A percentile compares a stretch with the other conserved stretches of the same genome.
Evolutionary conservation across 2,888 invertebrate species (phyloP).

Genomic region (Xestia ashworthii): DNA sequence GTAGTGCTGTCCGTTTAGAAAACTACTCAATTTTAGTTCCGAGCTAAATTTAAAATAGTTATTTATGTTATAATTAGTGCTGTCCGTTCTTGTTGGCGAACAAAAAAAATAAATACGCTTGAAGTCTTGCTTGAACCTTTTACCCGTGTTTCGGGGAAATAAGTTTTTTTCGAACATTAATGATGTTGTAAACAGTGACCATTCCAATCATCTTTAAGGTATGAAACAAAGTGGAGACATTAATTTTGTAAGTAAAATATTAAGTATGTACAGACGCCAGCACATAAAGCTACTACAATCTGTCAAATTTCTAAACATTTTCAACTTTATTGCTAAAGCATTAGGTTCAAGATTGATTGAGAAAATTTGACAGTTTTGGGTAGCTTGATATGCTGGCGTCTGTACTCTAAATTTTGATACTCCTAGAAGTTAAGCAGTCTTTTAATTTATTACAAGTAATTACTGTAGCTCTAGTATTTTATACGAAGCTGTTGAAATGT

Average conservation of each 20-base stretch:
- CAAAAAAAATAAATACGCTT: slow-evolving; percentile 24
- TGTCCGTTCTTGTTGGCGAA: slow-evolving; percentile 17
- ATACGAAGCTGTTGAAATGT: slow-evolving; percentile 17
- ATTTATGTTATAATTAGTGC: slow-evolving; percentile 45
- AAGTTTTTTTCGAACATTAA: background rate
- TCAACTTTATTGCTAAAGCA: too few species aligned
- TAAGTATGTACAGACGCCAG: background rate
- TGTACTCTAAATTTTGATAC: slow-evolving; percentile 22
- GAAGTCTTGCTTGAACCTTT: background rate
- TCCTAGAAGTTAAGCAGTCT: slow-evolving; percentile 19
- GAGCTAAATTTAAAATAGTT: slow-evolving; percentile 34
- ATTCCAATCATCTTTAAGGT: background rate
- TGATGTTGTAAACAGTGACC: background rate
- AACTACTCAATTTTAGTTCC: slow-evolving; percentile 17
- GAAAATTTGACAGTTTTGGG: too few species aligned
- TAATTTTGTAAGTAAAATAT: background rate
- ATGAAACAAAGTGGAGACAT: slow-evolving; percentile 10
- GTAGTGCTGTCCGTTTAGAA: slow-evolving; percentile 1
- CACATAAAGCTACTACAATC: too few species aligned
- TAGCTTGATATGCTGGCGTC: too few species aligned
- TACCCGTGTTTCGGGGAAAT: background rate
- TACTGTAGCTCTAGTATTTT: slow-evolving; percentile 14
- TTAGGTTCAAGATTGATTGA: too few species aligned
- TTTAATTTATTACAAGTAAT: slow-evolving; percentile 30
- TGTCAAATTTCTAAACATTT: too few species aligned